Conservation (phyloP, 1,140 invertebrate genomes). For the Leptonema lineaticorne region DNA sequence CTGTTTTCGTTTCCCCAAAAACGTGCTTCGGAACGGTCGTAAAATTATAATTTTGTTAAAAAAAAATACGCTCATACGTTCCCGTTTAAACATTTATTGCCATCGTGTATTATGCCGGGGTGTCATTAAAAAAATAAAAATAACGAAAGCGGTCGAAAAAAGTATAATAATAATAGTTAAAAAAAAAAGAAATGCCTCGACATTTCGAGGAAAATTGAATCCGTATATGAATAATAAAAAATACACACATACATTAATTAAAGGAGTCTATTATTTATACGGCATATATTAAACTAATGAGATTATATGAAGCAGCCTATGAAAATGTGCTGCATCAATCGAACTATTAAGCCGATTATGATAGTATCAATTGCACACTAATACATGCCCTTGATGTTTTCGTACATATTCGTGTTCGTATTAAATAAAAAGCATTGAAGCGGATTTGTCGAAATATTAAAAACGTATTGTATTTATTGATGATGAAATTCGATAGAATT, state of each 20-base stretch:
- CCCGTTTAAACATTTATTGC: neutral
- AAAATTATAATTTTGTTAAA: slow-evolving; percentile 10
- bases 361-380: neutral
- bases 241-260: neutral
- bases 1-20: slow-evolving; percentile 2
- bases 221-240: neutral
- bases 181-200: no score
- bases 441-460: neutral
- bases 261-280: no score
- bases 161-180: no score
- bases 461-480: no score
- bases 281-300: no score
- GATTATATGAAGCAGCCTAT: neutral
- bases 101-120: neutral
- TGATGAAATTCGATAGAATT: no score
- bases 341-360: neutral
- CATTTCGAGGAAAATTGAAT: neutral
- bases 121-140: neutral
- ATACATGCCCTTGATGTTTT: no score
- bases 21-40: neutral
- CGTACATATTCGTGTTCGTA: no score
- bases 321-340: neutral
- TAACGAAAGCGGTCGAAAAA: no score
- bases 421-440: neutral
- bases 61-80: neutral